Conservation (phyloP, 2,113 vertebrate species). For the Spea multiplicata region DNA sequence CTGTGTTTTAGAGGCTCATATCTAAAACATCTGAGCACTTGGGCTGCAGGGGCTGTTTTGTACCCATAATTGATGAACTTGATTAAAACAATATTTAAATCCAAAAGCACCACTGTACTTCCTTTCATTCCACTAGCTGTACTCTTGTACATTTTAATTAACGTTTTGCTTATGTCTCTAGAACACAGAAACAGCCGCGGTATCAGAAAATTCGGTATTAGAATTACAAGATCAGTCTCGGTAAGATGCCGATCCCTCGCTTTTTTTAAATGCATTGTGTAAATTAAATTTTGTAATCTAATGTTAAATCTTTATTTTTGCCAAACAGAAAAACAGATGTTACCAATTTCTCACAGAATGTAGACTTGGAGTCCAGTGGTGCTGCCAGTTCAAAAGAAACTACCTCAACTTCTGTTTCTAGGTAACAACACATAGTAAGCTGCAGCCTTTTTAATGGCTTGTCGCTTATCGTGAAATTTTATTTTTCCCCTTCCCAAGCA, state of each 20-base stretch:
- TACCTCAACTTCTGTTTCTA: conserved; percentile 96
- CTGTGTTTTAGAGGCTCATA: no score
- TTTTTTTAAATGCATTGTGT: not conserved
- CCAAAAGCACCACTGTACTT: no score
- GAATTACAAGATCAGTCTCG: conserved; percentile 63
- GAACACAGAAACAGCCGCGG: conserved; percentile 69
- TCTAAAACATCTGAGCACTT: no score
- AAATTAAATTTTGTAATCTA: conserved; percentile 29
- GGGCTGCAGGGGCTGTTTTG: no score
- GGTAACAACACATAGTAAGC: conserved; percentile 68
- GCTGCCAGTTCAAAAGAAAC: conserved; percentile 93
- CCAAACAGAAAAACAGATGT: conserved; percentile 74
- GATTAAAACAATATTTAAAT: no score
- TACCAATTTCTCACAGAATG: conserved; percentile 81
- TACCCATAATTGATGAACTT: no score
- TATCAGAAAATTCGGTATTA: conserved; percentile 72
- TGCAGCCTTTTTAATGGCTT: no score
- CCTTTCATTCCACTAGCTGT: no score
- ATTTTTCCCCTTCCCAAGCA: no score
- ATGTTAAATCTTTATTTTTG: conserved; percentile 30
- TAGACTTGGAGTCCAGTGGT: conserved; percentile 90
- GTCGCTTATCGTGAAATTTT: no score
- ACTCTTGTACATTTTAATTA: not conserved
- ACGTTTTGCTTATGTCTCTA: conserved; percentile 36
- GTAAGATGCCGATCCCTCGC: conserved; percentile 1